Conservation (phyloP, 2,113 vertebrate genomes). For the Apodemus speciosus region DNA sequence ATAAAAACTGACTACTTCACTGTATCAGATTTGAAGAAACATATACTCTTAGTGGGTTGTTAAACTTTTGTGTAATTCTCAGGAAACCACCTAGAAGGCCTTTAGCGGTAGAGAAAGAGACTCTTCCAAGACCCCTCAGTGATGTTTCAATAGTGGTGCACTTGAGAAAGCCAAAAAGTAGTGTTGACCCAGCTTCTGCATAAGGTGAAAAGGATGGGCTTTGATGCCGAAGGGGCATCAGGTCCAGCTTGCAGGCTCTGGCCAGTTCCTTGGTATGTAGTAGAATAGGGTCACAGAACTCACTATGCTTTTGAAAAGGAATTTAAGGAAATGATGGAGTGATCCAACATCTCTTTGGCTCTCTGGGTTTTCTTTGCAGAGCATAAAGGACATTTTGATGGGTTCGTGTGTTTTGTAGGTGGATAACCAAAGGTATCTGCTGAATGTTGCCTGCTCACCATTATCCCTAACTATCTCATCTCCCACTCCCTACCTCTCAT, state of each 20-base stretch:
- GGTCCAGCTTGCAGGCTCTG: accelerated
- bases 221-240: accelerated
- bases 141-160: neutral
- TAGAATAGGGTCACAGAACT: neutral
- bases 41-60: neutral
- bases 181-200: accelerated
- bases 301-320: neutral
- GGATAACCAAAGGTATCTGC: neutral
- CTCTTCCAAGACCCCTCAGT: neutral
- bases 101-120: neutral
- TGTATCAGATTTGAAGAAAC: neutral
- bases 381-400: neutral
- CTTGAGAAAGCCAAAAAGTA: neutral
- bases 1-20: neutral
- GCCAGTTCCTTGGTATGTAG: too few relatives aligned
- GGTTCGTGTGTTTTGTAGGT: neutral
- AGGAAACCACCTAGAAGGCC: neutral
- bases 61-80: neutral
- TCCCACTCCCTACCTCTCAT: neutral
- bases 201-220: accelerated
- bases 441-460: neutral
- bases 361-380: slow-evolving; percentile 4
- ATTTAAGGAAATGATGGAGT: neutral
- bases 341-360: neutral
- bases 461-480: neutral